Conservation (phyloP, 2,888 invertebrate genomes). For the Thera britannica region DNA sequence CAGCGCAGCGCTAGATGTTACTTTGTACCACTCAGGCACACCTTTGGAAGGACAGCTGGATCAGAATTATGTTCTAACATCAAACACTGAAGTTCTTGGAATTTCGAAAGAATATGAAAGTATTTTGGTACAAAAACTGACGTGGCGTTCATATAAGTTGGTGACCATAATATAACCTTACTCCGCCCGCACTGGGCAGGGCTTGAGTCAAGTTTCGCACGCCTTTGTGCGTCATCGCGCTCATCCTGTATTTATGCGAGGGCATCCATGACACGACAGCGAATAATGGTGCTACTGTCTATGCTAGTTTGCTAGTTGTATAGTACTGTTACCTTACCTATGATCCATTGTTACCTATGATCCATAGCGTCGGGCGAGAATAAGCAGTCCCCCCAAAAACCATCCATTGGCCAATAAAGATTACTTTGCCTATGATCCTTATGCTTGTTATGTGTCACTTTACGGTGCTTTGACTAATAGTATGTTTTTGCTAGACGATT, state of each 20-base stretch:
- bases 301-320: no score
- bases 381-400: background rate
- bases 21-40: conserved; percentile 41
- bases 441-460: no score
- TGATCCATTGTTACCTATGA: background rate
- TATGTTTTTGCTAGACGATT: no score
- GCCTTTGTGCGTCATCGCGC: conserved; percentile 30
- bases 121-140: conserved; percentile 1
- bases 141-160: conserved; percentile 5
- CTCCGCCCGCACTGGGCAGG: conserved; percentile 19
- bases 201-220: conserved; percentile 22
- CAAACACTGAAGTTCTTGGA: background rate
- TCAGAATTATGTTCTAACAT: background rate
- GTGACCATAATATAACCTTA: conserved; percentile 17
- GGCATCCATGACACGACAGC: conserved; percentile 19
- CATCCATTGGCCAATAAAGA: background rate
- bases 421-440: background rate
- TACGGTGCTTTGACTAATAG: no score
- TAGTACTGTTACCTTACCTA: background rate
- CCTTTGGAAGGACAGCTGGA: conserved; percentile 21
- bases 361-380: background rate
- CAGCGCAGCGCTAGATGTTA: conserved; percentile 44
- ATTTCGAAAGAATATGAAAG: background rate
- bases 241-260: conserved; percentile 28
- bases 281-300: conserved; percentile 1